phyloP scores from a whole-genome alignment of 2,797 vertebrate species.

The Syngnathus acus region DNA sequence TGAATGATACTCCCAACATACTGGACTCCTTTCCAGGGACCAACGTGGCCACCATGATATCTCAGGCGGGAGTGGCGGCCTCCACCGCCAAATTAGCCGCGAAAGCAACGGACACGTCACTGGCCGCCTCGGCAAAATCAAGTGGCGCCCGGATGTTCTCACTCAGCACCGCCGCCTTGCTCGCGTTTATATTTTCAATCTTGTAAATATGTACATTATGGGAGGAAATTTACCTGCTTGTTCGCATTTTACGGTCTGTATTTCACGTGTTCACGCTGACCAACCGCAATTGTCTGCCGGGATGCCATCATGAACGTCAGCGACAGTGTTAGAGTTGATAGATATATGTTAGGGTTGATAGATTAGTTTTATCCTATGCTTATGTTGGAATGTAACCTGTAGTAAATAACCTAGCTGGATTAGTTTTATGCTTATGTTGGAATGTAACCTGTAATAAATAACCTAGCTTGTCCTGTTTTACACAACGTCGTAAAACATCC shows the following conservation, averaged over 20 bases:
- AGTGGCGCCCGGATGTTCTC: background rate
- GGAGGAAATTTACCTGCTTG: background rate
- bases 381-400: no score
- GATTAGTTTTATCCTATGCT: no score
- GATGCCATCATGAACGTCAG: background rate
- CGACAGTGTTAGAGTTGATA: no score
- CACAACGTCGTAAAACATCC: no score
- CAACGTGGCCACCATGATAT: background rate
- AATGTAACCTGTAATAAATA: no score
- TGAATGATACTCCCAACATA: background rate
- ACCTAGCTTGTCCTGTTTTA: no score
- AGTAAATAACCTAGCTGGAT: no score
- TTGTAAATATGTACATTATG: background rate
- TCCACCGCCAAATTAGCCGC: background rate
- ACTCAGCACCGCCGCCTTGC: background rate
- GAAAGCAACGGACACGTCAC: background rate
- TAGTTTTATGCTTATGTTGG: no score
- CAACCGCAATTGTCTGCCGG: no score
- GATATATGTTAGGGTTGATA: no score
- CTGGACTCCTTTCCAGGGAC: accelerated
- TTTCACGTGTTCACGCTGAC: background rate
- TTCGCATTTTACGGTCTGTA: background rate
- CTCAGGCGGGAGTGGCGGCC: background rate
- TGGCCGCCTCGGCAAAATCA: background rate
- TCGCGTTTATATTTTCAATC: background rate